Conservation (phyloP, 1,140 invertebrate genomes). For the Rhyacophila brunnea region DNA sequence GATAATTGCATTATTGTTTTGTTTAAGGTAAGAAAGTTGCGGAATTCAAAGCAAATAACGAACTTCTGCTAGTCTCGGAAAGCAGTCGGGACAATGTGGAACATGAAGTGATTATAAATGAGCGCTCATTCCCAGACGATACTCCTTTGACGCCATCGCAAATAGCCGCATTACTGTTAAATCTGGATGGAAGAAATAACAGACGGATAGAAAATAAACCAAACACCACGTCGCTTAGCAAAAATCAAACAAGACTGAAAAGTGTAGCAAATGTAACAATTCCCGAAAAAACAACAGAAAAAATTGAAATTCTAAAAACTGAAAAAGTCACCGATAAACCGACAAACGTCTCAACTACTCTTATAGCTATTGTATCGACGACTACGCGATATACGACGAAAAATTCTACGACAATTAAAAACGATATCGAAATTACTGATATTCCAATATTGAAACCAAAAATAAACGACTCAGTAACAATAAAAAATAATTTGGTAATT, state of each 20-base stretch:
- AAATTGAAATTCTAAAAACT: background rate
- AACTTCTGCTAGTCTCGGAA: conserved; percentile 7
- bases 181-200: conserved; percentile 24
- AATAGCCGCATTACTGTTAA: conserved; percentile 27
- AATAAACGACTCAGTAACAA: background rate
- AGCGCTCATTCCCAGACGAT: conserved; percentile 32
- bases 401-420: background rate
- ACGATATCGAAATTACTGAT: conserved; percentile 1
- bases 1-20: conserved; percentile 2
- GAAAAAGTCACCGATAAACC: too few species aligned
- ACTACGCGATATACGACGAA: background rate
- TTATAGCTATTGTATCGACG: too few species aligned
- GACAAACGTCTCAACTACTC: too few species aligned
- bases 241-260: background rate
- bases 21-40: conserved; percentile 22
- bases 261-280: background rate
- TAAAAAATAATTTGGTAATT: background rate
- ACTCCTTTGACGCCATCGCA: conserved; percentile 28
- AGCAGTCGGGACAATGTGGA: conserved; percentile 5
- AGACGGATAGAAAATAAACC: conserved; percentile 28
- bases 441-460: background rate
- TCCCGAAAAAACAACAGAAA: background rate
- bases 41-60: conserved; percentile 7
- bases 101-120: conserved; percentile 27
- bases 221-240: background rate